A percentile compares a stretch with the other conserved stretches of the same genome.
Conservation (phyloP, 2,888 invertebrate genomes). For the Aleiodes alternator region DNA sequence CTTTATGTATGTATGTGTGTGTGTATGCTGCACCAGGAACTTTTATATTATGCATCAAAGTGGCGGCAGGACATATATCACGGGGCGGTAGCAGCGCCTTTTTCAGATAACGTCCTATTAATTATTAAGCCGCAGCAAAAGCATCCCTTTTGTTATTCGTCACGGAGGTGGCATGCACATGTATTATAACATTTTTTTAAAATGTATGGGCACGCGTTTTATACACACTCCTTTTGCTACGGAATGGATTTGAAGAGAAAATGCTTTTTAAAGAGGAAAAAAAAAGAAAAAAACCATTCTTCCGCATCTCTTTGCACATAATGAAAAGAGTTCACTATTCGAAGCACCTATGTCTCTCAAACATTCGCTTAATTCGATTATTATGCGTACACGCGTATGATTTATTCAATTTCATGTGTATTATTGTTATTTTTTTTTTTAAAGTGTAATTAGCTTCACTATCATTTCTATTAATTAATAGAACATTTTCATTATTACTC, state of each 20-base stretch:
- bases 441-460: conserved; percentile 29
- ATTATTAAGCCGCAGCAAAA: conserved; percentile 37
- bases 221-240: too few relatives aligned
- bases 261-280: not conserved
- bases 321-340: not conserved
- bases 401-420: conserved; percentile 39
- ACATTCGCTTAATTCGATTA: not conserved
- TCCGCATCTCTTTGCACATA: conserved; percentile 28
- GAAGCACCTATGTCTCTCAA: not conserved
- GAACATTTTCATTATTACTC: conserved; percentile 11
- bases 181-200: conserved; percentile 9
- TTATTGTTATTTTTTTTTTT: not conserved
- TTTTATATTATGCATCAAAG: conserved; percentile 21
- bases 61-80: conserved; percentile 42
- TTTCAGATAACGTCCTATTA: conserved; percentile 36
- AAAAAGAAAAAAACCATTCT: conserved; percentile 1
- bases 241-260: not conserved
- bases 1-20: too few relatives aligned
- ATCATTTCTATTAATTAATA: conserved; percentile 43
- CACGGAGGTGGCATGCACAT: conserved; percentile 36
- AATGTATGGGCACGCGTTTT: conserved; percentile 29
- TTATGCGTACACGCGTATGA: conserved; percentile 36
- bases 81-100: conserved; percentile 20
- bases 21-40: not conserved
- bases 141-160: conserved; percentile 32